Conservation (phyloP, 1,140 invertebrate genomes). For the Procambarus virginalis region DNA sequence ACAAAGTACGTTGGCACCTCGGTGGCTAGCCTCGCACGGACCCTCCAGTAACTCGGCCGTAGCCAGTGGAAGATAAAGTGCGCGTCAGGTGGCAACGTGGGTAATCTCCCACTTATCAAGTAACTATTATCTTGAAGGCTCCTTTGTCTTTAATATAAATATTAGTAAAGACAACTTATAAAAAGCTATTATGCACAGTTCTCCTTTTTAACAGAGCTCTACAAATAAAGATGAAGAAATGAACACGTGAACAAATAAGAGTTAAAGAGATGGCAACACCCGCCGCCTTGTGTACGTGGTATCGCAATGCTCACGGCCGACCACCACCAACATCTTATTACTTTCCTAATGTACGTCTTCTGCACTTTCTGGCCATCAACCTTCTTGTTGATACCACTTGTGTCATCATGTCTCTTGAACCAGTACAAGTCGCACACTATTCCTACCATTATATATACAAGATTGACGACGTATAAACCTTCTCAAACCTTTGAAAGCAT, state of each 20-base stretch:
- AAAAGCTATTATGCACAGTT: background rate
- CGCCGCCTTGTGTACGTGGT: background rate
- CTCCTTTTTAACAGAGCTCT: background rate
- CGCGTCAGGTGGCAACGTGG: constrained; percentile 33
- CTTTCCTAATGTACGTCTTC: background rate
- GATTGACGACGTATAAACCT: too few relatives aligned
- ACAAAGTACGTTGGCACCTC: constrained; percentile 23
- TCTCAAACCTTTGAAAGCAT: background rate
- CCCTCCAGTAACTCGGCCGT: background rate
- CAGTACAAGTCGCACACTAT: too few relatives aligned
- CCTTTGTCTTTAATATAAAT: background rate
- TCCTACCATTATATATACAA: too few relatives aligned
- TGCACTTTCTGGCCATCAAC: background rate
- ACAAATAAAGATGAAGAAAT: background rate
- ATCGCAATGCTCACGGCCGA: background rate
- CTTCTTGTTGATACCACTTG: too few relatives aligned
- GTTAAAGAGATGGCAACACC: constrained; percentile 31
- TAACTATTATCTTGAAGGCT: background rate
- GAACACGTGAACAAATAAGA: background rate
- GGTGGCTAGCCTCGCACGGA: constrained; percentile 36
- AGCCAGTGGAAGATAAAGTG: constrained; percentile 28
- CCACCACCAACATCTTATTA: background rate
- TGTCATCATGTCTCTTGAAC: too few relatives aligned
- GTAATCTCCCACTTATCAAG: constrained; percentile 3
- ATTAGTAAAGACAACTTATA: background rate